Base-by-base conservation (phyloP, 64 coral and sea anemone genomes). In the Dendronephthya gigantea region DNA sequence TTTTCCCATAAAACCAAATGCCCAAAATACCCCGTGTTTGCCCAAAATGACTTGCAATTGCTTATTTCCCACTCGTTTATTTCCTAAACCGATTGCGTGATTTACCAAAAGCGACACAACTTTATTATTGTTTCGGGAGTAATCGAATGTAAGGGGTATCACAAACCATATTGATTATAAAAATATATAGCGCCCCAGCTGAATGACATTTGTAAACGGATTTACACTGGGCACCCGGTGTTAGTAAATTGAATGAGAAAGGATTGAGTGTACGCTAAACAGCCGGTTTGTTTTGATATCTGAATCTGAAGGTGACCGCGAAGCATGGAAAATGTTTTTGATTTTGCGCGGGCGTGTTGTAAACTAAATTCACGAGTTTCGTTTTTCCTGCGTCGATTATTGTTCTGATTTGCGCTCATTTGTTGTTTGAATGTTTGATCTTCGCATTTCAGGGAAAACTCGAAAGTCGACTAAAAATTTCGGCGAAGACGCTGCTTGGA, bases 231-330 rank as follows among this genome's bases (percentile, higher is more conserved):
- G 19, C 55, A 45, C 55, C 55, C 25, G 55, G 19, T 62, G 55
- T 62, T 62, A 19, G 19, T 62, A 62, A 62, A 62, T 62, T 62
- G 10, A 62, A 62, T 62, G 55, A 19, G 55, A 62, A 22, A 62
- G 55, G 19, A n/a, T n/a, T 27, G 55, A 62, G 55, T 62, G 19
- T 5, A 27, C 12, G 55, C 55, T 62, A 62, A 62, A 62, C 55
- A 62, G 55, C 55, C 41, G 55, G 55, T 62, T 62, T 62, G 55
- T 62, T 62, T 62, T 62, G 55, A 62, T 62, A 62, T 62, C 55
- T n/a, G 55, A 27, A 62, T 62, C 55, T n/a, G 55, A 27, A 62
- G 4, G 55, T 62, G 55, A 62, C 55, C 17, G 19, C 6, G 55
- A 62, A 27, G 4, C 25, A n/a, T 62, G 55, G 17, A 62, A 62